Evolutionary conservation across 2,888 invertebrate genomes (phyloP).

Genomic region (Blera fallax): DNA sequence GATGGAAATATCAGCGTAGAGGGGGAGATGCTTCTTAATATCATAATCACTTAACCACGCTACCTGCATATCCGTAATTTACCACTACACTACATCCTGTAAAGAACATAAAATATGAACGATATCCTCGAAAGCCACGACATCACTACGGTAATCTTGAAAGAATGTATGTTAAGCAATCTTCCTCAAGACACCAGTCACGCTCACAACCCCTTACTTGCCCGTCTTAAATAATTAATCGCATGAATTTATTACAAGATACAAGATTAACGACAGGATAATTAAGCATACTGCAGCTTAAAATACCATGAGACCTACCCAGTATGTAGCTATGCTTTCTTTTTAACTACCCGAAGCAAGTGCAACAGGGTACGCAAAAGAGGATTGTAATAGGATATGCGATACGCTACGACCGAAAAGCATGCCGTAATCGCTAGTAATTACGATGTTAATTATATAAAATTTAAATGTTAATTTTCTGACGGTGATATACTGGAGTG

Average conservation of each 20-base stretch:
- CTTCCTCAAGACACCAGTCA: conserved; percentile 30
- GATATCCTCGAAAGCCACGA: not conserved
- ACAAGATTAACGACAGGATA: conserved; percentile 66
- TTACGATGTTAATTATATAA: conserved; percentile 60
- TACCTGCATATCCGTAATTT: too few species aligned
- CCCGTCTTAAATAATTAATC: conserved; percentile 63
- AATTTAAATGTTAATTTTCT: conserved; percentile 50
- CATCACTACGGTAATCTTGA: conserved; percentile 7
- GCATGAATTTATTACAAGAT: conserved; percentile 61
- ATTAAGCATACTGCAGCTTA: conserved; percentile 60
- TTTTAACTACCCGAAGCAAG: not conserved
- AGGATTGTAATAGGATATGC: not conserved
- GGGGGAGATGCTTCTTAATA: too few species aligned
- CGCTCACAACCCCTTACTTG: not conserved
- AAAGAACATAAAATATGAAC: conserved; percentile 5
- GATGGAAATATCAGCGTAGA: too few species aligned
- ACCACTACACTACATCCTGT: too few species aligned
- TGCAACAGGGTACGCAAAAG: conserved; percentile 27
- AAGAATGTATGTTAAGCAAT: not conserved
- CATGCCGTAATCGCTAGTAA: conserved; percentile 48
- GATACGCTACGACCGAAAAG: not conserved
- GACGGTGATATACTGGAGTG: not conserved
- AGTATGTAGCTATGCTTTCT: not conserved
- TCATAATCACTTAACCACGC: too few species aligned
- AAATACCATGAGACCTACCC: conserved; percentile 15